Evolutionary conservation across 2,797 vertebrate species (phyloP), one percentile per base, ranked within the genome.

Genomic region (Enteromius anoplus): DNA sequence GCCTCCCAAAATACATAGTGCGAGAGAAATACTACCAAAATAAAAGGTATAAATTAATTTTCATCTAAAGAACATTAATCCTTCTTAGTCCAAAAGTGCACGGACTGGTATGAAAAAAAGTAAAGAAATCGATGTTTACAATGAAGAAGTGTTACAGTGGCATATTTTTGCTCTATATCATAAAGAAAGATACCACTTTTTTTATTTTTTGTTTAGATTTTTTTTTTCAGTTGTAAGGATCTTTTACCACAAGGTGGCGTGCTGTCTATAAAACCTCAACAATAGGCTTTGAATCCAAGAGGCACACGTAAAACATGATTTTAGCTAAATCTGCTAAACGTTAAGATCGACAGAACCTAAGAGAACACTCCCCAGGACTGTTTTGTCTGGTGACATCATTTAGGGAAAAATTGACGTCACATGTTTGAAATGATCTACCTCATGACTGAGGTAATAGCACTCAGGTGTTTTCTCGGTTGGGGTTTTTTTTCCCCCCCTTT

Each of bases 381-480:
- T 7, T 55, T 58, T 19, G 58, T 77, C 65, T 51, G 71, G 32
- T 87, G 77, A 85, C 79, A 79, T 87, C 85, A 85, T 42, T 17
- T 42, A 23, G 14, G 51, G 86, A 51, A 66, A 51, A 60, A 51
- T 40, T 76, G 10, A 86, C 45, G 40, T 85, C 81, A 87, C 79
- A 29, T 70, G 70, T 51, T 85, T 75, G 83, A 88, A 82, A 45
- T 84, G 55, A 73, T 71, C 47, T 60, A 84, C 78, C 26, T 53
- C 85, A 86, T 88, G 89, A 89, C 90, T 91, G 82, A 90, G 92
- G 89, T 89, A 92, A 86, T 90, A 87, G 71, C 14, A 21, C 90
- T 93, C 91, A 93, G 93, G 93, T 94, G 91, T 92, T 91, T 89
- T 78, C 85, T 87, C 83, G 60, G 42, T 83, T 88, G 90, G 91